Percentiles rank a stretch among this genome's conserved stretches.
Conservation (phyloP, 2,113 vertebrate genomes). For the Smithornis capensis region DNA sequence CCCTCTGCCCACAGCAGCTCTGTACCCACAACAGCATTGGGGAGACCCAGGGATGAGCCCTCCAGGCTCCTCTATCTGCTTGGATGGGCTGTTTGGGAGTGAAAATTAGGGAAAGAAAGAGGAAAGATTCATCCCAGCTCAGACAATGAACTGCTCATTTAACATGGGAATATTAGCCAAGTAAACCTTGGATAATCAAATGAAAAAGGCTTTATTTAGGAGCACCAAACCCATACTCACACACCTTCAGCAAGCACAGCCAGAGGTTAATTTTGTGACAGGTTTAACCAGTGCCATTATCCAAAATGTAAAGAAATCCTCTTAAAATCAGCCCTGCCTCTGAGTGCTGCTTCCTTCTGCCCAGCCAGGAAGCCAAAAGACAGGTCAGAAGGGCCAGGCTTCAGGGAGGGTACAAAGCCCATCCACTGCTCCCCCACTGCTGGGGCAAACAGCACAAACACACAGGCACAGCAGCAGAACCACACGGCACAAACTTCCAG, state of each 20-base stretch:
- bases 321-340: not conserved
- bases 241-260: not conserved
- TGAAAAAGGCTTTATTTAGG: not conserved
- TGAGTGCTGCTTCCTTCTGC: not conserved
- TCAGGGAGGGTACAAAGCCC: not conserved
- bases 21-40: not conserved
- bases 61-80: not conserved
- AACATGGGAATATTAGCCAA: not conserved
- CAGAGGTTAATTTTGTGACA: not conserved
- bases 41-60: fast-evolving
- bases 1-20: not conserved
- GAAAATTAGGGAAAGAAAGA: not conserved
- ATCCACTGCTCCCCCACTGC: fast-evolving
- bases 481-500: not conserved
- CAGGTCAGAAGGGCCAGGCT: not conserved
- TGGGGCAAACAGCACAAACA: fast-evolving
- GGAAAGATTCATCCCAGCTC: not conserved
- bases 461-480: not conserved
- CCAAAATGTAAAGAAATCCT: not conserved
- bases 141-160: not conserved
- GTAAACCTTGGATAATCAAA: not conserved
- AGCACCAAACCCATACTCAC: not conserved
- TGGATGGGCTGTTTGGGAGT: fast-evolving
- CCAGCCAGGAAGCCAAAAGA: not conserved
- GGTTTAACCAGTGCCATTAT: not conserved